Percentiles rank a stretch among this genome's conserved stretches.
Conservation (phyloP, 2,113 vertebrate genomes). For the Apteryx owenii region DNA sequence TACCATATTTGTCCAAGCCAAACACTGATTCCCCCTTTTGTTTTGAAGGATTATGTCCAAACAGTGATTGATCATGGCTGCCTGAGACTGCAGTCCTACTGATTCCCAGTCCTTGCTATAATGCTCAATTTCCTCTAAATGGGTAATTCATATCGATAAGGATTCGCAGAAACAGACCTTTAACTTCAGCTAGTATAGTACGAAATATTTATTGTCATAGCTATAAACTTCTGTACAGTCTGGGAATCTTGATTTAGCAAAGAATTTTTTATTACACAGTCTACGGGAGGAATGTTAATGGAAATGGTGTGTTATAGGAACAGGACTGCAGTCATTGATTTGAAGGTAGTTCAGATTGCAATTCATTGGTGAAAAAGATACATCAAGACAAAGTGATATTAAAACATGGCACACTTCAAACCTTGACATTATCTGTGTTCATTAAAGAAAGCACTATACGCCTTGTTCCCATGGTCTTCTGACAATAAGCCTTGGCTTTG, state of each 20-base stretch:
- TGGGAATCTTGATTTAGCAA: neutral
- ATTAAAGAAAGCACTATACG: neutral
- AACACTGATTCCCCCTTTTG: neutral
- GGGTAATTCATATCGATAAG: neutral
- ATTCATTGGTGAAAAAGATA: neutral
- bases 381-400: neutral
- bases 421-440: neutral
- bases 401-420: neutral
- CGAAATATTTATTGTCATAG: neutral
- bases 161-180: neutral
- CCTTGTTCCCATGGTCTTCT: neutral
- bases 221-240: neutral
- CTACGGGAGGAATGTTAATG: constrained; percentile 16
- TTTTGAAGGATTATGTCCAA: neutral
- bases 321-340: neutral
- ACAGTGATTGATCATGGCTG: neutral
- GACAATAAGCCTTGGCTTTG: neutral
- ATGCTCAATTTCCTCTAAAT: neutral
- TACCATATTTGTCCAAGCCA: neutral
- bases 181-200: neutral
- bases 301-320: neutral
- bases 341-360: neutral
- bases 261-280: neutral
- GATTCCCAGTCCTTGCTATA: neutral
- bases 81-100: neutral